Base-by-base conservation (phyloP, 2,888 invertebrate genomes). In the Acleris laterana region DNA sequence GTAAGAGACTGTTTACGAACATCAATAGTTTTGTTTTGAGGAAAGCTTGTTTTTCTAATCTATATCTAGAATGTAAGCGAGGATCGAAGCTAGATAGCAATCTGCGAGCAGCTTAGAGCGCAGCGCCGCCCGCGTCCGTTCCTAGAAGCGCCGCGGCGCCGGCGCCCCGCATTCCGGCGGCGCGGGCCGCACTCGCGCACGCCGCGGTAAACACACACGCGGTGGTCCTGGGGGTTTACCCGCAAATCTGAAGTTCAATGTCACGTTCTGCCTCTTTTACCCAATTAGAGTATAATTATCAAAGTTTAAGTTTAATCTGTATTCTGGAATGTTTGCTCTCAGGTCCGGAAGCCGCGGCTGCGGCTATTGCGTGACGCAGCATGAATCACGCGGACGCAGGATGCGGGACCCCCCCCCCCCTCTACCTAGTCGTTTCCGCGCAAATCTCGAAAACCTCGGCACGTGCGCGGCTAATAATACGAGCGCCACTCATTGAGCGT, bases 341-440 rank as follows among this genome's bases (percentile, higher is more conserved):
- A 48, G 65, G 50, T 60, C 49, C 60, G 50, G 53, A 50, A 32
- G 9, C 9, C 3, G 25, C 48, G 16, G 38, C 32, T 19, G 55
- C 38, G 57, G 28, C 59, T 48, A 52, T 60, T 60, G 60, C 60
- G 60, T 60, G 38, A 60, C 50, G 61, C 46, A 69, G 70, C 70
- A 17, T 74, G 80, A 78, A 62, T 76, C 76, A 77, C 69, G 73
- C 80, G 82, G 80, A 79, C 72, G 74, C 74, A 70, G 76, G 77
- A 78, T 78, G 79, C 79, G 78, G 77, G 77, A 61, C 66, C 63
- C 68, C 50, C 58, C 70, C 68, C 58, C 25, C 32, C n/a, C 52
- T 16, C 28, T 5, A 3, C 11, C 25, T 25, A 16, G 7, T 32
- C 20, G 49, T 49, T 63, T 60, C 63, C 68, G 68, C 62, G 62